Evolutionary conservation across 2,113 vertebrate genomes (phyloP).

Genomic region (Ellobius talpinus): DNA sequence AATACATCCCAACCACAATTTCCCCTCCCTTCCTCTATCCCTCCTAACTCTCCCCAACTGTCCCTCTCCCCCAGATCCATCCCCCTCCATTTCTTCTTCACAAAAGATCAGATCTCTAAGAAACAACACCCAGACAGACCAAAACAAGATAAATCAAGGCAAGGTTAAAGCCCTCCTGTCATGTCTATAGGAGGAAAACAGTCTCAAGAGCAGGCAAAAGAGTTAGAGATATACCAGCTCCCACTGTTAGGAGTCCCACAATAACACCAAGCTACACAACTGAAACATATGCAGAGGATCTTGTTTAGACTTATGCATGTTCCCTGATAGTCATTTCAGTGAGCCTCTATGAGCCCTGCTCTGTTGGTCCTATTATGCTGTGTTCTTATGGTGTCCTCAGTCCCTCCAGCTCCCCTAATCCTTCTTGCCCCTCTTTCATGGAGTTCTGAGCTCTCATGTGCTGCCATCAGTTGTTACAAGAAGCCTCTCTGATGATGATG

Average conservation of each 20-base stretch:
- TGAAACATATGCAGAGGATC: background rate
- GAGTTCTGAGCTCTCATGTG: background rate
- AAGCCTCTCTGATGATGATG: background rate
- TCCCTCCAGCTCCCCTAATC: background rate
- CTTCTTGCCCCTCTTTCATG: background rate
- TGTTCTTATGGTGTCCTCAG: background rate
- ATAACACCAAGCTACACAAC: background rate
- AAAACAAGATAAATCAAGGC: background rate
- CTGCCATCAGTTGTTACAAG: background rate
- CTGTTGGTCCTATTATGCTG: no score
- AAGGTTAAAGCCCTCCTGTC: background rate
- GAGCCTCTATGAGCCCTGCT: background rate
- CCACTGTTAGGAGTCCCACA: background rate
- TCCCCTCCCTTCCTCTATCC: background rate
- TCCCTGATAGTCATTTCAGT: background rate
- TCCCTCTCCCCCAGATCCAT: background rate
- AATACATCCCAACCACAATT: background rate
- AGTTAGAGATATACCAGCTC: background rate
- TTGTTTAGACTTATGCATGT: rapidly evolving
- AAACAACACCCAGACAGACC: background rate
- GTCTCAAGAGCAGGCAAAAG: background rate
- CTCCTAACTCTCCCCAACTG: background rate
- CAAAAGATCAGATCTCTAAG: background rate
- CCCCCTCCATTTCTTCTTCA: background rate
- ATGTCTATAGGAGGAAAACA: background rate